Conservation (phyloP, 1,140 invertebrate species). For the Branchinecta lindahli region DNA sequence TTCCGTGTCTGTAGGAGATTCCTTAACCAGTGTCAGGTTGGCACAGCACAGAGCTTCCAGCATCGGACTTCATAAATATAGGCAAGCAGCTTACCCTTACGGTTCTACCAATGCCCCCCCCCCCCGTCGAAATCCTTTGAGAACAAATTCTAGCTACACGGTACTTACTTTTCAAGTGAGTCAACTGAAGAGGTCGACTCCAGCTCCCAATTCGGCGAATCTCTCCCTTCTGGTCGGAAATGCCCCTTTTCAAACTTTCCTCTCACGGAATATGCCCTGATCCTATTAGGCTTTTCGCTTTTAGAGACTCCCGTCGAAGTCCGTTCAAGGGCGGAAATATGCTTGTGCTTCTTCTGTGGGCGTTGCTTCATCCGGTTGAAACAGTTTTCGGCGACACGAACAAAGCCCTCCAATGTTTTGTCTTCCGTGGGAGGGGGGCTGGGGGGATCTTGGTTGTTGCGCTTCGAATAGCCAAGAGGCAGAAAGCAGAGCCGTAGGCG, state of each 20-base stretch:
- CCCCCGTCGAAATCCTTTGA: too few relatives aligned
- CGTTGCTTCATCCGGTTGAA: conserved; percentile 16
- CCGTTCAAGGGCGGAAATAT: neutral
- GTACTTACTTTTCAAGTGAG: neutral
- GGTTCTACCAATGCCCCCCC: too few relatives aligned
- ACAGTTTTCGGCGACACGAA: conserved; percentile 19
- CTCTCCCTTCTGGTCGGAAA: neutral
- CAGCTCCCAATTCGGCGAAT: neutral
- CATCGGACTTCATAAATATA: too few relatives aligned
- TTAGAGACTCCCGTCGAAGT: conserved; percentile 22
- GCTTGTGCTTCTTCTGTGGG: neutral
- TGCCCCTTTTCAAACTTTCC: neutral
- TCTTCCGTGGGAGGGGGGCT: neutral
- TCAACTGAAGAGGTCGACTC: neutral
- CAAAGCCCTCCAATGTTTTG: conserved; percentile 20
- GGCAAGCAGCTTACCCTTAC: too few relatives aligned
- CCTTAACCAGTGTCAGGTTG: too few relatives aligned
- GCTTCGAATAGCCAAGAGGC: conserved; percentile 48
- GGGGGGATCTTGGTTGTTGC: conserved; percentile 6
- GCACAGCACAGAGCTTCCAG: too few relatives aligned
- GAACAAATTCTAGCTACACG: too few relatives aligned
- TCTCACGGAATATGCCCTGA: conserved; percentile 2
- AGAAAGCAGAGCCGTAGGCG: conserved; percentile 74
- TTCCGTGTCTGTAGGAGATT: too few relatives aligned
- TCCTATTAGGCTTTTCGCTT: conserved; percentile 31